Base-by-base conservation (phyloP, 2,888 invertebrate genomes). In the Phyllotreta striolata region DNA sequence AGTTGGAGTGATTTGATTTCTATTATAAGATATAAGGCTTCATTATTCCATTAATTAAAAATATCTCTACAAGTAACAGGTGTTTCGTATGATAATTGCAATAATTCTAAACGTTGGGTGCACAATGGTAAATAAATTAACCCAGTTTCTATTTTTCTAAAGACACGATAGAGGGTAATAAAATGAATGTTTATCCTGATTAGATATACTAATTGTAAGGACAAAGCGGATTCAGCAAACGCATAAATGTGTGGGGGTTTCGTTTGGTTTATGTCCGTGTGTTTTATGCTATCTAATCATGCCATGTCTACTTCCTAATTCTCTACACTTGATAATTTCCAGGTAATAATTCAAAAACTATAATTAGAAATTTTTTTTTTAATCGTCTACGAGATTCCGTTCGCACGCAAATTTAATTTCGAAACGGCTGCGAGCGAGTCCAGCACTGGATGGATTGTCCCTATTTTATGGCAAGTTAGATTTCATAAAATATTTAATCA, bases 141-240 rank as follows among this genome's bases (percentile, higher is more conserved):
- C 44, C 44, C 12, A 44, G 44, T 44, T 44, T 44, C 49, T 49
- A 49, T 35, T 35, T 35, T 49, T 49, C 6, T 10, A 37, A 6
- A 49, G 49, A 49, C 58, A 51, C 41, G 58, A 58, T 51, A 58
- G 49, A 43, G 39, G 12, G 38, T 41, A 55, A 43, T 58, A 55
- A 65, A 62, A 65, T 57, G 47, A 63, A 66, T 60, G 63, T 54
- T 43, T 61, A 38, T 61, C 51, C 61, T 49, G 66, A 66, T 66
- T 61, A 64, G 63, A 66, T 66, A 60, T 55, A 62, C 66, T 66
- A 66, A 66, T 66, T 66, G 63, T 52, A 52, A 61, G 66, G 63
- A 63, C 61, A 63, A 60, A 63, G 49, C 56, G 59, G 59, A 66
- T 66, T 59, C 62, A 37, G 43, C 49, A 24, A 59, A 66, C 61